phyloP scores from a whole-genome alignment of 2,113 vertebrate species.

The human region GRCh38 chr16:86302501-86303000 shows the following conservation, averaged over 20 bases:
- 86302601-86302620: too few relatives aligned
- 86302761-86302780: background rate
- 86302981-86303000: background rate
- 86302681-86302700: fast-evolving
- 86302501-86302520: fast-evolving
- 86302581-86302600: fast-evolving
- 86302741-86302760: background rate
- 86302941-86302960: background rate
- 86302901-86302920: background rate
- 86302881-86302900: fast-evolving
- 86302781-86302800: background rate
- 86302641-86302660: background rate
- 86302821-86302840: background rate
- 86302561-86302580: fast-evolving
- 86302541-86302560: fast-evolving
- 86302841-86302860: fast-evolving
- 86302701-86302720: background rate
- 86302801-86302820: background rate
- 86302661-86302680: fast-evolving
- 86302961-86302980: background rate
- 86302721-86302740: background rate
- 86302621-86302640: background rate
- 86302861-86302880: fast-evolving
- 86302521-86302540: fast-evolving
- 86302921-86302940: background rate